phyloP scores from a whole-genome alignment of 2,113 vertebrate species.

The Ammodytes marinus region DNA sequence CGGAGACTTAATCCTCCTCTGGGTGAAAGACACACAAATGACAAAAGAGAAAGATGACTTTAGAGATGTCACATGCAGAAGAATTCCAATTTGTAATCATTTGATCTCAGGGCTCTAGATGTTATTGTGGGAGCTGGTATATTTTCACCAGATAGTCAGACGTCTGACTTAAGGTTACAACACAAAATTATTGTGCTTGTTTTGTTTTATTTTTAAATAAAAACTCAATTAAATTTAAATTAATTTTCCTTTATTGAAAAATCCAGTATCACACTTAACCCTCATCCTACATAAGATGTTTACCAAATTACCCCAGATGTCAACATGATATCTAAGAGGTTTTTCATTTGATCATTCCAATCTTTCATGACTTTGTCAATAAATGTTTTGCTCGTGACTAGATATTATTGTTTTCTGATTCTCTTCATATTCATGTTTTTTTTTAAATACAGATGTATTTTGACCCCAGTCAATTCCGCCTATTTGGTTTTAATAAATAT shows the following conservation, averaged over 20 bases:
- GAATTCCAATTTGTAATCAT: slow-evolving; percentile 59
- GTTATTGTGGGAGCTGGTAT: not conserved
- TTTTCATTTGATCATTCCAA: too few species aligned
- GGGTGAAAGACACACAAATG: slow-evolving; percentile 59
- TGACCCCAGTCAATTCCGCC: too few species aligned
- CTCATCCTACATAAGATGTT: too few species aligned
- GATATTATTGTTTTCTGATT: too few species aligned
- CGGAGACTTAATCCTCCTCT: slow-evolving; percentile 63
- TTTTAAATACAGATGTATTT: too few species aligned
- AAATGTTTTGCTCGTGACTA: too few species aligned
- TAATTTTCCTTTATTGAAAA: not conserved
- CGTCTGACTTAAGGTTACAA: not conserved
- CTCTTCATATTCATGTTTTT: too few species aligned
- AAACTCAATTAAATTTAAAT: not conserved
- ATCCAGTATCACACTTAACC: not conserved
- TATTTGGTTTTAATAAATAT: too few species aligned
- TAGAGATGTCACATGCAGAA: slow-evolving; percentile 23
- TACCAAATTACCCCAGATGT: too few species aligned
- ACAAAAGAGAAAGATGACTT: slow-evolving; percentile 55
- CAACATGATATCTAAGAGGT: too few species aligned
- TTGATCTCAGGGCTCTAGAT: slow-evolving; percentile 35
- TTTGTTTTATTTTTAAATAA: not conserved
- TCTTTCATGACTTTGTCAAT: too few species aligned
- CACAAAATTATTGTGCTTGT: not conserved
- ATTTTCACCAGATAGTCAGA: not conserved